Conservation (phyloP, 1,140 invertebrate species). For the Kradibia gibbosae region DNA sequence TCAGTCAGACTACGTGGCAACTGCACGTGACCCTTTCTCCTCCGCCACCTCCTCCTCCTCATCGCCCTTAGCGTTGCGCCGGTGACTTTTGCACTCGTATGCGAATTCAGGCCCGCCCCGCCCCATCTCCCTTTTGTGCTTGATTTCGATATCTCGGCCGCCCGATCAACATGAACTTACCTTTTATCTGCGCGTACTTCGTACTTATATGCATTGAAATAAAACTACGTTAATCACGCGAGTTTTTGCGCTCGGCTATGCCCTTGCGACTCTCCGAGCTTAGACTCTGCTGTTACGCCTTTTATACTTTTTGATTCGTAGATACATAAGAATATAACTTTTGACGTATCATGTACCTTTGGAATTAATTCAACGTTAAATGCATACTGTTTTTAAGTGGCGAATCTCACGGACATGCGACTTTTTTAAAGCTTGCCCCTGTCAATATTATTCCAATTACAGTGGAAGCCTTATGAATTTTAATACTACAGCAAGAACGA, state of each 20-base stretch:
- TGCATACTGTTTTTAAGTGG: background rate
- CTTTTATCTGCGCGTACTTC: constrained; percentile 35
- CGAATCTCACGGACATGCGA: background rate
- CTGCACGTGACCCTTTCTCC: constrained; percentile 65
- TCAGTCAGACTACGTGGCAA: constrained; percentile 72
- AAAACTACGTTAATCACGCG: constrained; percentile 44
- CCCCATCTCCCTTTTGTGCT: constrained; percentile 58
- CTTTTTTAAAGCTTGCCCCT: background rate
- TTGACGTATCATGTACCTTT: background rate
- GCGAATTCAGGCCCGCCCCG: constrained; percentile 52
- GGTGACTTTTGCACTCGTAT: constrained; percentile 42
- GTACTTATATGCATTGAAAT: constrained; percentile 28
- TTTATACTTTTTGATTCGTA: constrained; percentile 16
- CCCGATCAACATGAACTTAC: constrained; percentile 42
- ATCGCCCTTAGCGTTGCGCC: background rate
- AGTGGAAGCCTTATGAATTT: background rate
- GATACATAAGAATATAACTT: background rate
- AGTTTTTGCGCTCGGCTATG: background rate
- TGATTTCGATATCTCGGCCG: constrained; percentile 40
- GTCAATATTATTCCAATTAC: background rate
- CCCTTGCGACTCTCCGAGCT: constrained; percentile 8
- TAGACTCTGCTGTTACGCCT: background rate
- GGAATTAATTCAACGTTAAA: background rate
- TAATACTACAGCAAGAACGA: too few relatives aligned
- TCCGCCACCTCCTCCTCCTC: constrained; percentile 34